Conservation (phyloP, 2,888 invertebrate species). For the Unio delphinus region DNA sequence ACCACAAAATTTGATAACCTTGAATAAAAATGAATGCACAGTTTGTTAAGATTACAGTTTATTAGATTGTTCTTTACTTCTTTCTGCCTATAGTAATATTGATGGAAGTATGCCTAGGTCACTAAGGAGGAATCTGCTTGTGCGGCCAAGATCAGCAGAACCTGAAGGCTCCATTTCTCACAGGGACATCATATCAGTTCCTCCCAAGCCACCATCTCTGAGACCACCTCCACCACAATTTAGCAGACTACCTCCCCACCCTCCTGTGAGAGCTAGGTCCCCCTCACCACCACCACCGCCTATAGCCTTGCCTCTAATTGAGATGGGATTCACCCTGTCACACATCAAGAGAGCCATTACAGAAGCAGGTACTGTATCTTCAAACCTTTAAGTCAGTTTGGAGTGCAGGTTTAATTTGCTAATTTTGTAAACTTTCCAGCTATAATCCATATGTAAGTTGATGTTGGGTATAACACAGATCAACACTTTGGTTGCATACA, state of each 20-base stretch:
- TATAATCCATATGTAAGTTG: too few species aligned
- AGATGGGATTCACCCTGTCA: constrained; percentile 78
- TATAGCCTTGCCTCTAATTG: constrained; percentile 75
- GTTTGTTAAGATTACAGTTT: neutral
- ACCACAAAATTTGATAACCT: too few species aligned
- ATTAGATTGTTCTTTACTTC: neutral
- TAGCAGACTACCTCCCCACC: constrained; percentile 21
- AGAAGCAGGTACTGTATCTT: constrained; percentile 72
- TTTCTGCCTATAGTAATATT: constrained; percentile 14
- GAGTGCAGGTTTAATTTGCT: too few species aligned
- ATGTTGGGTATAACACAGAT: too few species aligned
- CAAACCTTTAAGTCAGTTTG: neutral
- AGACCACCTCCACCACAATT: constrained; percentile 28
- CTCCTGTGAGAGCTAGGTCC: constrained; percentile 32
- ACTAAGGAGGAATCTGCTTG: constrained; percentile 13
- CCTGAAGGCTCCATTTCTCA: constrained; percentile 7
- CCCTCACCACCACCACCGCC: constrained; percentile 72
- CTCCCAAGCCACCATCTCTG: constrained; percentile 32
- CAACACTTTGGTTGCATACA: too few species aligned
- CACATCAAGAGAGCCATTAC: constrained; percentile 76
- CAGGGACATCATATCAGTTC: constrained; percentile 21
- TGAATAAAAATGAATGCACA: too few species aligned
- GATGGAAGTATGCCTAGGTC: constrained; percentile 18
- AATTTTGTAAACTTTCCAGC: too few species aligned
- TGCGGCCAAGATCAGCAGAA: constrained; percentile 11